Base-by-base conservation (phyloP, 2,113 vertebrate genomes). In the Morone chrysops region DNA sequence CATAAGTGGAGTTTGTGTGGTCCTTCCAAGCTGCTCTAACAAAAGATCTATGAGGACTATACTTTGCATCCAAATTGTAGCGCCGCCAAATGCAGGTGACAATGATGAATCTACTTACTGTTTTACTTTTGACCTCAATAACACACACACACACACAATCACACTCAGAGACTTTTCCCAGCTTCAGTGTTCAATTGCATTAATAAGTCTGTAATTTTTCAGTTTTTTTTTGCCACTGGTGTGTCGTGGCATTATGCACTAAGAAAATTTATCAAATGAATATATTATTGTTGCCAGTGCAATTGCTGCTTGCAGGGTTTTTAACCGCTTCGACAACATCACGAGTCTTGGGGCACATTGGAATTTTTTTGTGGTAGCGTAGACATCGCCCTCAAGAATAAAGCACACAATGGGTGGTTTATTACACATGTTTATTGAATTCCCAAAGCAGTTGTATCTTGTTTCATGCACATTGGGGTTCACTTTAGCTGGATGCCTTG, bases 71-170 rank as follows among this genome's bases (percentile, higher is more conserved):
- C 75, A 9, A 20, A 57, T 62, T n/a, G 16, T 68, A 36, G 51
- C 41, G 2, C 22, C 17, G 5, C n/a, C 31, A 36, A 68, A 78
- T 2, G 36, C 51, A 63, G 76, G 47, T 75, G 85, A 87, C 85
- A 63, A 9, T 84, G 84, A 89, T 82, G 57, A 71, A 90, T 90
- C 72, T n/a, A 74, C 78, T 83, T 60, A 25, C 68, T 74, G 51
- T 62, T 82, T 86, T 57, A 80, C 68, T 73, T 66, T 45, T 77
- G 76, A 87, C 82, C 84, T 50, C 70, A 43, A 18, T 54, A 41
- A 75, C 20, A 4, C 54, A 45, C 56, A 73, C 22, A 53, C 31
- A 31, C 14, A 45, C n/a, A 50, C 65, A 51, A 1, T 14, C 61
- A 56, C 54, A 65, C 38, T 13, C 61, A 53, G 9, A 62, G 36